Conservation (phyloP, 1,140 invertebrate species). For the Cotesia glomerata region DNA sequence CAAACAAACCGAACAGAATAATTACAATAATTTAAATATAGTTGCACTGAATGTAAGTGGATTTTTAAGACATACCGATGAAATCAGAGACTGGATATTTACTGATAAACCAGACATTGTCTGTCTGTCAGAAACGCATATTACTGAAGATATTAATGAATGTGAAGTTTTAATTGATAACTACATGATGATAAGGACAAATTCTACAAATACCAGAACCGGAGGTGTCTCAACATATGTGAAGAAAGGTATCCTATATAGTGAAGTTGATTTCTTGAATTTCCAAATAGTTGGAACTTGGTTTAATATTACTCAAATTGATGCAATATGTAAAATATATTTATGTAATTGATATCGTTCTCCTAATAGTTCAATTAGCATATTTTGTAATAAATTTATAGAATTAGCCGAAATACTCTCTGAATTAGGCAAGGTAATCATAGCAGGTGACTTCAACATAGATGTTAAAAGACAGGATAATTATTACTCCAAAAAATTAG, state of each 20-base stretch:
- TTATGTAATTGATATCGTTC: conserved; percentile 21
- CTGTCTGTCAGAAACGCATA: conserved; percentile 14
- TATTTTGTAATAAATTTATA: conserved; percentile 6
- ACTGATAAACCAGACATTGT: conserved; percentile 4
- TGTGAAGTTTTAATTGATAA: conserved; percentile 10
- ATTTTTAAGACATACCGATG: conserved; percentile 12
- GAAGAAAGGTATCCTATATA: conserved; percentile 14
- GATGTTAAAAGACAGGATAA: conserved; percentile 15
- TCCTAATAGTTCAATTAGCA: background rate
- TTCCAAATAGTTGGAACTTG: background rate
- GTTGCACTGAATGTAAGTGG: conserved; percentile 5
- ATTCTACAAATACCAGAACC: conserved; percentile 14
- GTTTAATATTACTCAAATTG: conserved; percentile 15
- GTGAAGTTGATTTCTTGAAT: background rate
- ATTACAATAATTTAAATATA: background rate
- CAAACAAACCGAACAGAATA: background rate
- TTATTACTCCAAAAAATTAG: conserved; percentile 15
- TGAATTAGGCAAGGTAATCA: background rate
- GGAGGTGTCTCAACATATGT: conserved; percentile 22
- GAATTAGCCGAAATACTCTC: background rate
- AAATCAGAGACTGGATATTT: background rate
- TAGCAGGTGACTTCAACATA: conserved; percentile 23
- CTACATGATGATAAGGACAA: conserved; percentile 7
- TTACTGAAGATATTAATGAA: conserved; percentile 15
- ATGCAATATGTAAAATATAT: background rate